A percentile compares a stretch with the other conserved stretches of the same genome.
These are phyloP conservation scores for Diprion similis DNA, from an alignment of 1,140 invertebrate species.

Conservation along the genomic window DNA sequence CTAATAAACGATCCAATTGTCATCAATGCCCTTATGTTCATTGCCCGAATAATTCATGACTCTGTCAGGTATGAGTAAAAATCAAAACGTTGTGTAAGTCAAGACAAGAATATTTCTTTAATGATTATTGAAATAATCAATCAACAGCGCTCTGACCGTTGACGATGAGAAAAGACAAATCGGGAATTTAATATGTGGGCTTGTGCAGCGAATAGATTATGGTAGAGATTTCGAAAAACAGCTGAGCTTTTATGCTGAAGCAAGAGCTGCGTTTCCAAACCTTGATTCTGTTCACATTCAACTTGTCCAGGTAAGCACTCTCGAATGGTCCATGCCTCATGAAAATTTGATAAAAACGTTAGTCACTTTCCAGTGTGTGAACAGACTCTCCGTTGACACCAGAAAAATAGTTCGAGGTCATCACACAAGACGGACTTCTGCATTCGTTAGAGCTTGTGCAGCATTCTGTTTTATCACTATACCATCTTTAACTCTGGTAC, in stretches of 20 bases:
- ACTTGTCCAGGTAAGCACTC: conserved; percentile 77
- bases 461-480: conserved; percentile 96
- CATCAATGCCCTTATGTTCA: conserved; percentile 84
- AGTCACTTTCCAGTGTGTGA: conserved; percentile 72
- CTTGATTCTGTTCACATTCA: conserved; percentile 85
- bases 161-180: conserved; percentile 92
- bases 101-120: not conserved
- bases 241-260: conserved; percentile 92
- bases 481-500: conserved; percentile 84
- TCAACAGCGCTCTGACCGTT: conserved; percentile 83
- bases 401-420: conserved; percentile 76
- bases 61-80: conserved; percentile 80
- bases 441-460: conserved; percentile 92
- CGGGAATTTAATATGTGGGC: conserved; percentile 80
- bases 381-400: conserved; percentile 78
- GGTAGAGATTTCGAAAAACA: conserved; percentile 89
- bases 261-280: conserved; percentile 86
- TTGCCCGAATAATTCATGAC: conserved; percentile 89
- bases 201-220: conserved; percentile 82
- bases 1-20: conserved; percentile 83
- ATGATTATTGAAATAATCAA: conserved; percentile 19
- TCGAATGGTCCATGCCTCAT: conserved; percentile 4
- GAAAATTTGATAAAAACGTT: conserved; percentile 13
- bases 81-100: no score
- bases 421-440: conserved; percentile 80